Conservation (phyloP, 2,888 invertebrate species). For the Prosapia bicincta region DNA sequence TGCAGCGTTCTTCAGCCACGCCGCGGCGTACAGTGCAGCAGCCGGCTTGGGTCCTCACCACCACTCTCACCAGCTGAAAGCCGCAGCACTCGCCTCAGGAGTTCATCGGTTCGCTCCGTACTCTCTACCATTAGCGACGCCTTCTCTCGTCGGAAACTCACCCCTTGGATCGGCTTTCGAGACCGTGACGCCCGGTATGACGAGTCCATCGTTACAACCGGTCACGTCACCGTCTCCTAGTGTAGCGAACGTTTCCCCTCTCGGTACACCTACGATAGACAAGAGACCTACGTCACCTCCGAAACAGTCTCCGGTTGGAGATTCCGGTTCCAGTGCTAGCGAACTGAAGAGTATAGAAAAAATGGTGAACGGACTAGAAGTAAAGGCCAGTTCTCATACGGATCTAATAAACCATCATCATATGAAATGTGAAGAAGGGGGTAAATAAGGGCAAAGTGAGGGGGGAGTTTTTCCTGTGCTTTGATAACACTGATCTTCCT, state of each 20-base stretch:
- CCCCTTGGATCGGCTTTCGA: constrained; percentile 80
- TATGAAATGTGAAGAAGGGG: constrained; percentile 18
- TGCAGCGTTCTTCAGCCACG: constrained; percentile 39
- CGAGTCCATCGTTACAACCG: constrained; percentile 40
- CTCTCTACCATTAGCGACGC: constrained; percentile 59
- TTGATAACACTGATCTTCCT: neutral
- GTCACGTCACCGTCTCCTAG: constrained; percentile 34
- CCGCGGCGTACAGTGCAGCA: constrained; percentile 34
- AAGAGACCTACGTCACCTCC: constrained; percentile 35
- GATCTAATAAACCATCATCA: constrained; percentile 33
- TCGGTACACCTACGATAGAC: constrained; percentile 24
- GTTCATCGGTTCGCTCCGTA: constrained; percentile 88
- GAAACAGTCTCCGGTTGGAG: constrained; percentile 41
- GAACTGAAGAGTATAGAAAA: constrained; percentile 96
- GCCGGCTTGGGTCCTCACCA: constrained; percentile 35
- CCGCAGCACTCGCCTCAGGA: constrained; percentile 55
- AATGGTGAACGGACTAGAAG: constrained; percentile 94
- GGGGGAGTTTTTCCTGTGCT: constrained; percentile 9
- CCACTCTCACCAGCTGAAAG: constrained; percentile 53
- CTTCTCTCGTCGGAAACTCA: constrained; percentile 50
- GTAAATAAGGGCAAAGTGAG: constrained; percentile 18
- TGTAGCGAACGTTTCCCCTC: constrained; percentile 26
- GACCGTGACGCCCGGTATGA: constrained; percentile 73
- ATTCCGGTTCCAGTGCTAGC: constrained; percentile 56
- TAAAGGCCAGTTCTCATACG: constrained; percentile 51